Evolutionary conservation across 2,113 vertebrate genomes (phyloP), one percentile per base, ranked within the genome.

Genomic region (Verasper variegatus): DNA sequence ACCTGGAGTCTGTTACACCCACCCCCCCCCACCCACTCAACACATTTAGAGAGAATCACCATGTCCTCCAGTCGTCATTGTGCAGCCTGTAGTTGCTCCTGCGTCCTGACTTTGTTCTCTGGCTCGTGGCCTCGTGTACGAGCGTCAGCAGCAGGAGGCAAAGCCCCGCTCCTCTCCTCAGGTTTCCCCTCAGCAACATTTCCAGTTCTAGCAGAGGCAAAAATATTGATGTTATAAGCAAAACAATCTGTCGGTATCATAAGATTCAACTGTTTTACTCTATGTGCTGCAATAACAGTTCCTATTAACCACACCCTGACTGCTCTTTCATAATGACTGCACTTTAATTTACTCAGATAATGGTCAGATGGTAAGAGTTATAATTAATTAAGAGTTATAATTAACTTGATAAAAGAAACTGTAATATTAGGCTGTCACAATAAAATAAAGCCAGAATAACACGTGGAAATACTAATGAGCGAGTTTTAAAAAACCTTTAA

Each of bases 121-220:
- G 96, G 69, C 93, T 90, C 21, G 83, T 13, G 24, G 81, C 89
- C 23, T 68, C 64, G 45, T 88, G 91, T 47, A 74, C 54, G 70
- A 92, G 57, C 82, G 86, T 66, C 88, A 95, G 76, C 88, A 96
- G 59, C 74, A 95, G 78, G 42, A 95, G 82, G 84, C 58, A 92
- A 72, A 95, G 69, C 68, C 80, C 72, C 59, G 68, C 2, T 71
- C 83, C 91, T 83, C 86, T 95, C 90, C 90, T 90, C 95, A 95
- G 93, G 82, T 67, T 93, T 90, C 78, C 82, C 76, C 86, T 89
- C 70, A 61, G 87, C 59, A 85, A 91, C 92, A 84, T 84, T 26
- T 82, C 68, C 72, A 78, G 75, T 70, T 77, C 88, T 91, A 1
- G 35, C 47, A 71, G 18, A 70, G 1, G 14, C 31, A 31, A 7